phyloP scores from a whole-genome alignment of 2,797 vertebrate genomes.

The Molossus molossus region DNA sequence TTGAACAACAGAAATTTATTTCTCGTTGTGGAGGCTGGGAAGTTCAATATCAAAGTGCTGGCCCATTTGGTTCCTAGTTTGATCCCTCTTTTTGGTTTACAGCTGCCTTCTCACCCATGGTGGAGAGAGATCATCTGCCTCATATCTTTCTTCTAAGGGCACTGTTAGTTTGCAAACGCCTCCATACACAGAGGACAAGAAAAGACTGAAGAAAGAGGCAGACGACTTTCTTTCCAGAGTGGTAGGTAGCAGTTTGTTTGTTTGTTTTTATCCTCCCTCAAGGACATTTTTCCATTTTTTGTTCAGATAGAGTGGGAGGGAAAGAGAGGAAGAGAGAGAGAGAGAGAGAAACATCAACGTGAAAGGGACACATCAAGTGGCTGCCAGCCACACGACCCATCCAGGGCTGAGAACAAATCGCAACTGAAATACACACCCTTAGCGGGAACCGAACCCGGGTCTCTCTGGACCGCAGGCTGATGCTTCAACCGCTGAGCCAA shows the following conservation, averaged over 20 bases:
- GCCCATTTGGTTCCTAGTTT: neutral
- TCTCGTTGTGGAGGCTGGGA: neutral
- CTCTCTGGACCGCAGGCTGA: too few species aligned
- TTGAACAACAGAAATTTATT: neutral
- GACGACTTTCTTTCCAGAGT: neutral
- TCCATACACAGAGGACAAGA: neutral
- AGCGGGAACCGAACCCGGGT: too few species aligned
- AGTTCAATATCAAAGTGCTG: neutral
- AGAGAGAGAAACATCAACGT: too few species aligned
- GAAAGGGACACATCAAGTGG: too few species aligned
- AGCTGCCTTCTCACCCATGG: neutral
- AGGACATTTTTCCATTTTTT: too few species aligned
- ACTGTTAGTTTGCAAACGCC: neutral
- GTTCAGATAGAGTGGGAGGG: too few species aligned
- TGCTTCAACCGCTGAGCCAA: too few species aligned
- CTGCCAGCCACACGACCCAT: too few species aligned
- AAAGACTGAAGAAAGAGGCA: neutral
- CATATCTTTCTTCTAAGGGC: neutral
- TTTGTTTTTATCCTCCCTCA: too few species aligned
- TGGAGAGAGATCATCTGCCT: neutral
- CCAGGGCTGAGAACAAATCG: too few species aligned
- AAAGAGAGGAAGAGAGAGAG: too few species aligned
- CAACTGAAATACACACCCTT: too few species aligned
- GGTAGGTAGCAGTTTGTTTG: neutral
- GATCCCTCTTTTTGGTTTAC: neutral